Evolutionary conservation across 2,113 vertebrate species (phyloP).

Genomic region (Arvicanthis niloticus): DNA sequence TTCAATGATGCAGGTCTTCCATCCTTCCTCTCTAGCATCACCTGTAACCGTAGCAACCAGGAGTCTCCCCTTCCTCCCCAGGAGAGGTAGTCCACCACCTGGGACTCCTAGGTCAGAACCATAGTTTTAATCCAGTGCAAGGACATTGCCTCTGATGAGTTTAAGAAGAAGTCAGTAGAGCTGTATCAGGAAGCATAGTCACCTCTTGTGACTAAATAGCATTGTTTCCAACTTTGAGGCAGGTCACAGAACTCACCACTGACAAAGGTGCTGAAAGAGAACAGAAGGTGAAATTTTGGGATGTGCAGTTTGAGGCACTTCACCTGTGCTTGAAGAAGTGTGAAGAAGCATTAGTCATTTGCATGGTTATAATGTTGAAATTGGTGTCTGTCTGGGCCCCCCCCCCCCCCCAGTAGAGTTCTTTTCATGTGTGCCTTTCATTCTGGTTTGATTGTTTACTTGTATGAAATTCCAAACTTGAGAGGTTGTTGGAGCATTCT

Average conservation of each 20-base stretch:
- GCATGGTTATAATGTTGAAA: constrained; percentile 65
- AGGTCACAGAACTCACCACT: not conserved
- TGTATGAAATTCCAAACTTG: constrained; percentile 76
- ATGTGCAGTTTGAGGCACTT: constrained; percentile 41
- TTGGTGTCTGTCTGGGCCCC: constrained; percentile 20
- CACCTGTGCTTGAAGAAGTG: not conserved
- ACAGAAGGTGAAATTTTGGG: not conserved
- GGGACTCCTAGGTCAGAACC: constrained; percentile 3
- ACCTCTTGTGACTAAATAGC: constrained; percentile 10
- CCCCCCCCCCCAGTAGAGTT: not conserved
- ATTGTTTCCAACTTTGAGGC: constrained; percentile 5
- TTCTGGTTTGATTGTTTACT: constrained; percentile 69
- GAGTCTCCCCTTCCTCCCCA: not conserved
- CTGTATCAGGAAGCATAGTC: not conserved
- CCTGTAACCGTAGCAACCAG: not conserved
- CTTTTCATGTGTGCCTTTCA: not conserved
- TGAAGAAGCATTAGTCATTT: constrained; percentile 6
- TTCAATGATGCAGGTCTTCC: not conserved
- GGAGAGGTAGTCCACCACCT: not conserved
- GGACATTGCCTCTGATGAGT: not conserved
- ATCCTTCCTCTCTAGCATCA: not conserved
- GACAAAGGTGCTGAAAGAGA: not conserved
- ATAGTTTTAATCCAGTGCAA: not conserved
- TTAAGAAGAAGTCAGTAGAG: constrained; percentile 28
- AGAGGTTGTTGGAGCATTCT: constrained; percentile 81